phyloP scores from a whole-genome alignment of 1,140 invertebrate species.

The Mactra quadrangularis region DNA sequence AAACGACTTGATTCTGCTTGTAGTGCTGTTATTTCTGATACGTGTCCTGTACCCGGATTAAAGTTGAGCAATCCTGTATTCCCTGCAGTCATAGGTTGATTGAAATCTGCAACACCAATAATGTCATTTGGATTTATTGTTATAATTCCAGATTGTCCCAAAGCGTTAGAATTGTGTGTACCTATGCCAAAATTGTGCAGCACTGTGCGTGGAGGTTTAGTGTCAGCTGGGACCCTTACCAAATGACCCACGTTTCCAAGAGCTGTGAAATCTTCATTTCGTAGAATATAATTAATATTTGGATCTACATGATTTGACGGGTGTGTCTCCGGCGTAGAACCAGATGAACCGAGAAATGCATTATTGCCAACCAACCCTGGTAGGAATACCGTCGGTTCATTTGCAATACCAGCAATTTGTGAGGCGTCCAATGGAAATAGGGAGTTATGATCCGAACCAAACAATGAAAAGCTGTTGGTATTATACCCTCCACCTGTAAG shows the following conservation, averaged over 20 bases:
- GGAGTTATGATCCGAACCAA: neutral
- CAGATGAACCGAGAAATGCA: conserved; percentile 1
- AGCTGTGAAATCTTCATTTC: conserved; percentile 49
- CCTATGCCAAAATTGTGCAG: neutral
- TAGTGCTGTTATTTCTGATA: conserved; percentile 32
- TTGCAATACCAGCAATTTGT: conserved; percentile 29
- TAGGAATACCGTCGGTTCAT: conserved; percentile 41
- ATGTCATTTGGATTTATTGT: conserved; percentile 29
- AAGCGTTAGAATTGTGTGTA: neutral
- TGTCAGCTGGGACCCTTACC: neutral
- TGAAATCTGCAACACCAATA: conserved; percentile 47
- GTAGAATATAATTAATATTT: neutral
- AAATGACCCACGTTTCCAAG: conserved; percentile 50
- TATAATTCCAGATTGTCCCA: conserved; percentile 6
- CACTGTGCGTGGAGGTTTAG: neutral
- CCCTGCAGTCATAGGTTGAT: neutral
- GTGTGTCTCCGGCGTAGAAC: conserved; percentile 2
- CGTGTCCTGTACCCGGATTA: conserved; percentile 40
- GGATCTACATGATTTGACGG: neutral
- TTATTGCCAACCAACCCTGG: conserved; percentile 31
- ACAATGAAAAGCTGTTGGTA: neutral
- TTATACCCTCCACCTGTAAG: conserved; percentile 51
- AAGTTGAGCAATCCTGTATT: conserved; percentile 14
- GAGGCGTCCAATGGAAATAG: conserved; percentile 30
- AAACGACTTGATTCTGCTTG: neutral